These are phyloP conservation scores for Conops quadrifasciatus DNA, from an alignment of 2,888 invertebrate species.

Conservation along the genomic window DNA sequence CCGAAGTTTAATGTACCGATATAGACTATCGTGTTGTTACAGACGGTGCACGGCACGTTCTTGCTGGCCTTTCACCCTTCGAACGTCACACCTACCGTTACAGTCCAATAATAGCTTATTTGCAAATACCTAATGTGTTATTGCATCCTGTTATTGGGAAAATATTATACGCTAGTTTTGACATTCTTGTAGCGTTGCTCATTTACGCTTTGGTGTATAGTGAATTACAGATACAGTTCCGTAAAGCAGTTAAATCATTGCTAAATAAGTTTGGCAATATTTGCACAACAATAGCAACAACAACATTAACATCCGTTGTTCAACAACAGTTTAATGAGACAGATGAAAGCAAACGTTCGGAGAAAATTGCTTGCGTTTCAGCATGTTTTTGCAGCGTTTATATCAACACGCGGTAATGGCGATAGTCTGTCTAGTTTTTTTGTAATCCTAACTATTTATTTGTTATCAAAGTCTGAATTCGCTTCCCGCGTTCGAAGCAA, in stretches of 20 bases:
- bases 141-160: conserved; percentile 82
- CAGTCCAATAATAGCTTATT: conserved; percentile 86
- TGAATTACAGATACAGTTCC: conserved; percentile 53
- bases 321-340: conserved; percentile 42
- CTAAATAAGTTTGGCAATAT: conserved; percentile 43
- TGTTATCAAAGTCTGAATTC: conserved; percentile 65
- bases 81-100: conserved; percentile 92
- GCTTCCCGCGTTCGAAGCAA: conserved; percentile 35
- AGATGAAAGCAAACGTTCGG: conserved; percentile 49
- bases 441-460: conserved; percentile 79
- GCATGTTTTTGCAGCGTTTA: conserved; percentile 77
- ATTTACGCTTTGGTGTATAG: conserved; percentile 72
- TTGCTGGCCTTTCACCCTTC: conserved; percentile 84
- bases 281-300: conserved; percentile 28
- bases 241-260: conserved; percentile 51
- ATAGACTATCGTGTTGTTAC: conserved; percentile 96
- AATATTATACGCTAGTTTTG: conserved; percentile 81
- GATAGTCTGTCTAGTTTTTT: conserved; percentile 89
- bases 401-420: conserved; percentile 94
- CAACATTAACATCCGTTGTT: too few relatives aligned
- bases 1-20: conserved; percentile 90
- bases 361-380: conserved; percentile 62
- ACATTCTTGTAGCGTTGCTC: conserved; percentile 78
- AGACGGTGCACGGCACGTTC: conserved; percentile 87
- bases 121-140: conserved; percentile 83